These are phyloP conservation scores for Luperina nickerlii DNA, from an alignment of 2,888 invertebrate genomes.

Conservation along the genomic window DNA sequence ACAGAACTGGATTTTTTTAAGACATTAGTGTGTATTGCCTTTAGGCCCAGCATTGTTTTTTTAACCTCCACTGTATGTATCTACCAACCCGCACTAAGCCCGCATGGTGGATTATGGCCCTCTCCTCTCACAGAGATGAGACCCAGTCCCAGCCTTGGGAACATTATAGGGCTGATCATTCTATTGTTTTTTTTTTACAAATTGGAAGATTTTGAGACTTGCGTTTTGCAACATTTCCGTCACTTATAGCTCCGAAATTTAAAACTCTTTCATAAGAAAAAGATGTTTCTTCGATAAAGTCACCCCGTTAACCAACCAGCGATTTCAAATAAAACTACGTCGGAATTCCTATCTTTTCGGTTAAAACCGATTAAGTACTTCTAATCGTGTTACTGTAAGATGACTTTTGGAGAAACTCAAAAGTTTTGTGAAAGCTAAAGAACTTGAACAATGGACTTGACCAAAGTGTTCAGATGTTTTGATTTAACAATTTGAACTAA, in stretches of 20 bases:
- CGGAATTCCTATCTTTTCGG: slow-evolving; percentile 48
- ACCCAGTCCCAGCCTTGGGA: not conserved
- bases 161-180: not conserved
- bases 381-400: slow-evolving; percentile 74
- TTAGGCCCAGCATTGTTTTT: not conserved
- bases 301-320: slow-evolving; percentile 8
- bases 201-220: not conserved
- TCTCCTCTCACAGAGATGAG: not conserved
- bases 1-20: slow-evolving; percentile 16
- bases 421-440: slow-evolving; percentile 69
- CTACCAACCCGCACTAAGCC: not conserved
- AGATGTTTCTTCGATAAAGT: slow-evolving; percentile 2
- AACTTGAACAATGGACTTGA: slow-evolving; percentile 76
- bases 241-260: not conserved
- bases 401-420: slow-evolving; percentile 72
- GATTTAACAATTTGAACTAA: slow-evolving; percentile 74
- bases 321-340: slow-evolving; percentile 52
- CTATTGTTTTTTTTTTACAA: not conserved
- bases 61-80: not conserved
- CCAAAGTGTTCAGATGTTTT: slow-evolving; percentile 74
- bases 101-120: not conserved
- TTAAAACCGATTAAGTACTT: slow-evolving; percentile 60
- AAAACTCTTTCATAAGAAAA: not conserved
- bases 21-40: slow-evolving; percentile 9
- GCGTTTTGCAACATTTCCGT: not conserved